These are phyloP conservation scores for Hyphantria cunea DNA, from an alignment of 1,140 invertebrate genomes.

Conservation along the genomic window DNA sequence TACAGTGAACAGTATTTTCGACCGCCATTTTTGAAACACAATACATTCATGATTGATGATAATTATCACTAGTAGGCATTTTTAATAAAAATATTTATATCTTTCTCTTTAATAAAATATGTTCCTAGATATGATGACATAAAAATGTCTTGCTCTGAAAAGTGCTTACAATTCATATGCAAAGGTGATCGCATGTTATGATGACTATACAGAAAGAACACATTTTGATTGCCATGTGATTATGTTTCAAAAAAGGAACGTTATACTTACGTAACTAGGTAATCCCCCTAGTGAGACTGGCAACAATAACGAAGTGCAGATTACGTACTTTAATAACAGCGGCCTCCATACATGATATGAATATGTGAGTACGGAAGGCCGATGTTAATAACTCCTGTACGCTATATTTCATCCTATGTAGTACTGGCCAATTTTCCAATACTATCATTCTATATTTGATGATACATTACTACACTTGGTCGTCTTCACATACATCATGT, in stretches of 20 bases:
- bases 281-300: constrained; percentile 39
- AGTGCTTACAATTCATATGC: too few species aligned
- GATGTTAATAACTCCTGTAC: constrained; percentile 12
- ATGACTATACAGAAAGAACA: neutral
- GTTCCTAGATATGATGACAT: neutral
- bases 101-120: too few species aligned
- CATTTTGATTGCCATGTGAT: neutral
- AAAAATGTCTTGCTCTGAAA: neutral
- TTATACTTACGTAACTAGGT: constrained; percentile 29
- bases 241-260: constrained; percentile 40
- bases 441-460: constrained; percentile 24
- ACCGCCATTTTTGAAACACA: constrained; percentile 58
- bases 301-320: constrained; percentile 44
- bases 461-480: constrained; percentile 11
- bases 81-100: too few species aligned
- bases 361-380: constrained; percentile 6
- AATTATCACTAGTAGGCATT: too few species aligned
- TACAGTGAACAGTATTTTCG: constrained; percentile 58
- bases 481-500: neutral
- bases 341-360: constrained; percentile 25
- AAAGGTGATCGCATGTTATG: too few species aligned
- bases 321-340: constrained; percentile 22
- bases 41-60: neutral
- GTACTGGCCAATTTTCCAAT: constrained; percentile 33
- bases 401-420: constrained; percentile 4